These are phyloP conservation scores for Pyrgus malvae DNA, from an alignment of 2,888 invertebrate species.

Conservation along the genomic window DNA sequence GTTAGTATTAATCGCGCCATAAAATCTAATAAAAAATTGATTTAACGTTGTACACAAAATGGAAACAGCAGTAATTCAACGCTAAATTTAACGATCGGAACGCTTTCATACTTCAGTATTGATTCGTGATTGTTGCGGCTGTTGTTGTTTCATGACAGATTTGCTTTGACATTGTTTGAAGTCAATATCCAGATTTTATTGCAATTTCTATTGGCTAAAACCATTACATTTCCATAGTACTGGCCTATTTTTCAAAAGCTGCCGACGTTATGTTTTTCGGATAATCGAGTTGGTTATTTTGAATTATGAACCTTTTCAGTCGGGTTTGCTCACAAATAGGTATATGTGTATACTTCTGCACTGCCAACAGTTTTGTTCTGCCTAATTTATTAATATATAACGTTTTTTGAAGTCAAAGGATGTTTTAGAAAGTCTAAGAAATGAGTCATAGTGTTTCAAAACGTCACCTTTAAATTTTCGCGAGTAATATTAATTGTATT, in stretches of 20 bases:
- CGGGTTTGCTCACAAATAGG: slow-evolving; percentile 20
- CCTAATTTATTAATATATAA: too few species aligned
- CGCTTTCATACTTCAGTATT: slow-evolving; percentile 37
- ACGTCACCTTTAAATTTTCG: too few species aligned
- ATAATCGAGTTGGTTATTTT: slow-evolving; percentile 27
- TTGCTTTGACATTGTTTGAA: slow-evolving; percentile 68
- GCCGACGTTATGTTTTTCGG: slow-evolving; percentile 26
- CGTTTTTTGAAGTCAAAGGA: too few species aligned
- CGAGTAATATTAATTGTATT: too few species aligned
- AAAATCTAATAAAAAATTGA: slow-evolving; percentile 19
- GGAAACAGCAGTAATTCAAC: slow-evolving; percentile 57
- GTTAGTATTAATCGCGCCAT: slow-evolving; percentile 11
- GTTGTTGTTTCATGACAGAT: slow-evolving; percentile 62
- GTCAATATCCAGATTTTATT: slow-evolving; percentile 61
- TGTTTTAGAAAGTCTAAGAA: too few species aligned
- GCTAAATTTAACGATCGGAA: slow-evolving; percentile 45
- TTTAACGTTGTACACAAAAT: slow-evolving; percentile 39
- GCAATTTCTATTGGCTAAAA: slow-evolving; percentile 55
- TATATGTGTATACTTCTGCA: slow-evolving; percentile 21
- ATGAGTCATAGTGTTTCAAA: too few species aligned
- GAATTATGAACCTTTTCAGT: slow-evolving; percentile 25
- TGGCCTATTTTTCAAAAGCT: slow-evolving; percentile 40
- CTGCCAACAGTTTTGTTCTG: slow-evolving; percentile 24
- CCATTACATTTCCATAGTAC: slow-evolving; percentile 52
- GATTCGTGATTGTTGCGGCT: slow-evolving; percentile 49